phyloP scores from a whole-genome alignment of 2,113 vertebrate species.

The Cichladusa arquata region DNA sequence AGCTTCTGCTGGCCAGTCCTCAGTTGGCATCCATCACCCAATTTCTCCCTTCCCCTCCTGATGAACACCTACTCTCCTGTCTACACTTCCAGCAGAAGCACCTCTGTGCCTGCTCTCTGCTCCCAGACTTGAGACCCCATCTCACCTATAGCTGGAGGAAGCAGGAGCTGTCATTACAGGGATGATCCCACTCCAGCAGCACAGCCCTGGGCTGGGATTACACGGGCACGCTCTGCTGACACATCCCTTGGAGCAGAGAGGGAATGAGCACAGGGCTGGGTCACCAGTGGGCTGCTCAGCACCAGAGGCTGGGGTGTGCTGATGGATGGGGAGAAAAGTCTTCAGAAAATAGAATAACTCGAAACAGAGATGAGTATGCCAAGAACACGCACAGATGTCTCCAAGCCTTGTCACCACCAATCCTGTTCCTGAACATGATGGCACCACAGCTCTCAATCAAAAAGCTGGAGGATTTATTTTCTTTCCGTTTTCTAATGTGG shows the following conservation, averaged over 20 bases:
- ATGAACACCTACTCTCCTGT: neutral
- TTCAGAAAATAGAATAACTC: neutral
- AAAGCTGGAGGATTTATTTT: constrained; percentile 4
- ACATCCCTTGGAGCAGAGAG: neutral
- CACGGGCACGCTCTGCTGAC: neutral
- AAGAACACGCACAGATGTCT: fast-evolving
- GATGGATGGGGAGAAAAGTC: neutral
- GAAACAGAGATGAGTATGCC: neutral
- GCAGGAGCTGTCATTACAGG: neutral
- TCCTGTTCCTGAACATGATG: neutral
- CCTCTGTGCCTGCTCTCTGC: neutral
- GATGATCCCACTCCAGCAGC: neutral
- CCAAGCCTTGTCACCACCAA: neutral
- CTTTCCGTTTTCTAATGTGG: constrained; percentile 6
- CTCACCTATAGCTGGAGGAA: neutral
- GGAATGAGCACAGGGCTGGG: neutral
- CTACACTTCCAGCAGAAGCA: neutral
- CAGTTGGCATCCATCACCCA: neutral
- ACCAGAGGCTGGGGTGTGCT: neutral
- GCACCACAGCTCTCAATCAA: neutral
- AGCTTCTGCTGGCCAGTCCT: neutral
- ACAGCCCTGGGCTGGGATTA: neutral
- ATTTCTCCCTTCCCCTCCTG: neutral
- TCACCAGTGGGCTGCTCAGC: neutral
- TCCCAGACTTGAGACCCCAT: neutral